These are phyloP conservation scores for Julus scandinavius DNA, from an alignment of 2,888 invertebrate genomes.

Conservation along the genomic window DNA sequence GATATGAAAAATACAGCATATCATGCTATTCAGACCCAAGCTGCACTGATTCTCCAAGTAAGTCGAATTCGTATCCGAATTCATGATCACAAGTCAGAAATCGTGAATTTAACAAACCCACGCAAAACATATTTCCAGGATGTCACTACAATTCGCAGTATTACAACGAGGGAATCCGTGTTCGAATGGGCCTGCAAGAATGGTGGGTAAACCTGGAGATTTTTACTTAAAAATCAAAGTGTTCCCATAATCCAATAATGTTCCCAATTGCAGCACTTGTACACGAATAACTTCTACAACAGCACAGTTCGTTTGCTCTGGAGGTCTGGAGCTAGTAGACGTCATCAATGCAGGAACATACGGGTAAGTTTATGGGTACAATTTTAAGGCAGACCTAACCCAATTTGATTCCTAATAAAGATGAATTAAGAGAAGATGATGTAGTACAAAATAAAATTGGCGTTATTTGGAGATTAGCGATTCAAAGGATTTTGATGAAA, in stretches of 20 bases:
- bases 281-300: neutral
- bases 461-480: too few species aligned
- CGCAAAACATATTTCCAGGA: neutral
- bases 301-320: neutral
- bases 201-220: neutral
- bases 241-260: neutral
- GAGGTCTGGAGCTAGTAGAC: neutral
- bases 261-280: neutral
- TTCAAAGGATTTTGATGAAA: too few species aligned
- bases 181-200: neutral
- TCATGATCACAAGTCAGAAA: too few species aligned
- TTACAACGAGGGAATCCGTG: neutral
- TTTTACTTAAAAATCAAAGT: too few species aligned
- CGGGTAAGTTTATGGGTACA: neutral
- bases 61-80: neutral
- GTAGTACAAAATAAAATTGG: too few species aligned
- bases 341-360: neutral
- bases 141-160: constrained; percentile 6
- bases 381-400: too few species aligned
- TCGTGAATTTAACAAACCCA: neutral
- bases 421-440: too few species aligned
- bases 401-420: neutral
- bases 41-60: neutral
- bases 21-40: neutral
- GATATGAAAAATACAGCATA: neutral